Evolutionary conservation across 2,797 vertebrate genomes (phyloP), one percentile per base, ranked within the genome.

Genomic region (Dromococcyx pavoninus): DNA sequence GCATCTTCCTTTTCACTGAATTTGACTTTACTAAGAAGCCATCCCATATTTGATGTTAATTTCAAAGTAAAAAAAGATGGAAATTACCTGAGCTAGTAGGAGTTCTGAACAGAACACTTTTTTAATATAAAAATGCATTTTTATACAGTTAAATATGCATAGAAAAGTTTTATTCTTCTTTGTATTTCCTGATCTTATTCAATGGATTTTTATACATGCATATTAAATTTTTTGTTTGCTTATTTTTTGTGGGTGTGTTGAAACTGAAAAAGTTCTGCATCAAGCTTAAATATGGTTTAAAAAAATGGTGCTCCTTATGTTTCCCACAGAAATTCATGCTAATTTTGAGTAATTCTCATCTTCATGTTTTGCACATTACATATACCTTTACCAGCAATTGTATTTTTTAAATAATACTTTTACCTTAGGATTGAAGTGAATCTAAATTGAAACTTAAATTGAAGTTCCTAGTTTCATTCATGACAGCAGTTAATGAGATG

Each of bases 251-350:
- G 69, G 75, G 75, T 82, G 72, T 91, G 39, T 30, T 79, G 74
- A 72, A 71, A 57, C 13, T 25, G 39, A 53, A 66, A 71, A 62
- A 54, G 28, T 77, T 91, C 41, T 71, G 43, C 43, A 67, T n/a
- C 72, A 86, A 74, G 51, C 75, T 75, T 61, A 61, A 88, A 67
- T 86, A 58, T 60, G 4, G 32, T 58, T 90, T 81, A 44, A 78
- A 87, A 86, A 86, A 58, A 62, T 81, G 24, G 86, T 88, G 27
- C 35, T 88, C 66, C 27, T 93, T 83, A 84, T 70, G 90, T 90
- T 93, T 86, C 17, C 53, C n/a, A 48, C 21, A 83, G 37, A 95
- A 72, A 72, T 78, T 81, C 18, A 39, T 57, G 37, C 28, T 87
- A 46, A 58, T 91, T 94, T 72, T 79, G 28, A 50, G 48, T 71